These are phyloP conservation scores for Austrofundulus limnaeus DNA, from an alignment of 2,113 vertebrate species.

Conservation along the genomic window DNA sequence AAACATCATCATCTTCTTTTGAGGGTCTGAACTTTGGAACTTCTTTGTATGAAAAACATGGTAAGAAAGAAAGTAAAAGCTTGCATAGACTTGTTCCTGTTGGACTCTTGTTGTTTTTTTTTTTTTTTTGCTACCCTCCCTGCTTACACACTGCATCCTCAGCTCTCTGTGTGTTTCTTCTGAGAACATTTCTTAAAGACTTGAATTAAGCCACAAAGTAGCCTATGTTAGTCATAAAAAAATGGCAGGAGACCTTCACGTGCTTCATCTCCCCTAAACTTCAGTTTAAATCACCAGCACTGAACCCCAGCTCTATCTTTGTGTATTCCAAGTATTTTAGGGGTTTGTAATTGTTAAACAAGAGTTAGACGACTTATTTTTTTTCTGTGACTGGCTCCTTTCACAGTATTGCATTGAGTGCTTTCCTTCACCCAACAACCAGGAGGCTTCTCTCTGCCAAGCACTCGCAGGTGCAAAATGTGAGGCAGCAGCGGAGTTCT, in stretches of 20 bases:
- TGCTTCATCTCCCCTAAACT: slow-evolving; percentile 11
- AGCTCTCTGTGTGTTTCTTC: slow-evolving; percentile 26
- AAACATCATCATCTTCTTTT: no score
- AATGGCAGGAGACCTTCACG: slow-evolving; percentile 2
- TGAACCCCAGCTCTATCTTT: slow-evolving; percentile 1
- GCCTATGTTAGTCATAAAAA: slow-evolving; percentile 33
- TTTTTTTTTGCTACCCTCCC: slow-evolving; percentile 21
- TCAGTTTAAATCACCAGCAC: not conserved
- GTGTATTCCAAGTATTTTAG: slow-evolving; percentile 5
- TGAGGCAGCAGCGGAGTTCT: slow-evolving; percentile 42
- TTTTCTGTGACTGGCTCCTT: slow-evolving; percentile 47
- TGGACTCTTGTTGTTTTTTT: slow-evolving; percentile 22
- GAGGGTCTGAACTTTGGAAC: no score
- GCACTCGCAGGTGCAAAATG: slow-evolving; percentile 70
- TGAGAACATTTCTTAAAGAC: slow-evolving; percentile 36
- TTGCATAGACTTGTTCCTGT: not conserved
- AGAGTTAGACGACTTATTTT: slow-evolving; percentile 14
- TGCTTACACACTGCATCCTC: slow-evolving; percentile 20
- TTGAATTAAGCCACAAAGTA: not conserved
- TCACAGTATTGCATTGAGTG: slow-evolving; percentile 40
- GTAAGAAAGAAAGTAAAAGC: not conserved
- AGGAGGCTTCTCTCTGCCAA: slow-evolving; percentile 52
- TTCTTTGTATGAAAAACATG: not conserved
- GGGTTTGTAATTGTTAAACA: slow-evolving; percentile 14
- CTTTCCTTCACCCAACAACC: slow-evolving; percentile 50